These are phyloP conservation scores for Micromys minutus DNA, from an alignment of 2,113 vertebrate species.

Conservation along the genomic window DNA sequence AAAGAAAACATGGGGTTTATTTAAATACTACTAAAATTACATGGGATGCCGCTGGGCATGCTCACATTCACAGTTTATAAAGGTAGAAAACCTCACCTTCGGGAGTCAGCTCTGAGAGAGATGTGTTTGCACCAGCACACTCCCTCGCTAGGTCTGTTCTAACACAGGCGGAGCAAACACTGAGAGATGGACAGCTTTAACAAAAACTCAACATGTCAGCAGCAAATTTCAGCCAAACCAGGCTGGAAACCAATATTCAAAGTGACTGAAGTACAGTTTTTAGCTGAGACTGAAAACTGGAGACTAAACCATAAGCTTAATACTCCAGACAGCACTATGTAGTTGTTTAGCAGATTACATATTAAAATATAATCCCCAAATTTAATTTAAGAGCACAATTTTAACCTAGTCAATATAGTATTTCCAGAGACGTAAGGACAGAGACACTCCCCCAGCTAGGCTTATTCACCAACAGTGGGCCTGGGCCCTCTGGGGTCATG, in stretches of 20 bases:
- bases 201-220: conserved; percentile 71
- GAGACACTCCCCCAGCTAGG: neutral
- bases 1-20: conserved; percentile 69
- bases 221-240: conserved; percentile 62
- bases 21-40: conserved; percentile 75
- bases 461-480: neutral
- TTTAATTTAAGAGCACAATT: conserved; percentile 45
- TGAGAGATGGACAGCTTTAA: conserved; percentile 8
- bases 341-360: conserved; percentile 19
- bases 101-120: conserved; percentile 76
- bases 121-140: conserved; percentile 72
- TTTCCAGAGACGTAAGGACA: conserved; percentile 32
- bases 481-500: neutral
- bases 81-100: conserved; percentile 71
- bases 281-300: conserved; percentile 37
- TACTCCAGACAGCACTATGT: neutral
- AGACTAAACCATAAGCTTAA: conserved; percentile 3
- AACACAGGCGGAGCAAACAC: conserved; percentile 11
- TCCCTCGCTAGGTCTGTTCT: conserved; percentile 75
- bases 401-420: conserved; percentile 39
- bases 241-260: conserved; percentile 36
- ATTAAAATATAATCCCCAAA: conserved; percentile 60
- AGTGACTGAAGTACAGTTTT: conserved; percentile 26
- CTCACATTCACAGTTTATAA: conserved; percentile 85
- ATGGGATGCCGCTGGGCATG: conserved; percentile 66